Evolutionary conservation across 2,888 invertebrate species (phyloP).

Genomic region (Eremobia ochroleuca): DNA sequence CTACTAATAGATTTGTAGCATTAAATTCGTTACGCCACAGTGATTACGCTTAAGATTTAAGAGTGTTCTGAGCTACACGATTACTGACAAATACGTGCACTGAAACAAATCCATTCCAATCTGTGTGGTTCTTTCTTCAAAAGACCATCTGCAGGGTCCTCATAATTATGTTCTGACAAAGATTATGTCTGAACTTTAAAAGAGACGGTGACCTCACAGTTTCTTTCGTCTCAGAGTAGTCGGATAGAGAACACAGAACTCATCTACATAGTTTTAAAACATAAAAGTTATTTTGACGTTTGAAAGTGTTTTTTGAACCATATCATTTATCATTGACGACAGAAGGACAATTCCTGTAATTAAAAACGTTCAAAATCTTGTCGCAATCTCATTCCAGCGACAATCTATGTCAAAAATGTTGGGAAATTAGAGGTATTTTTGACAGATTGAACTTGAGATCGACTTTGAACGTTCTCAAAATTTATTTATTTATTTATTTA

Average conservation of each 20-base stretch:
- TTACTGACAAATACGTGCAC: background rate
- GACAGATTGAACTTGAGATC: too few species aligned
- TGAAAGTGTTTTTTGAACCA: background rate
- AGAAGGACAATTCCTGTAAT: too few species aligned
- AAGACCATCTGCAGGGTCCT: background rate
- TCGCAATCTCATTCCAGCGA: too few species aligned
- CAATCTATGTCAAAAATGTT: background rate
- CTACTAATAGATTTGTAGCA: slow-evolving; percentile 44
- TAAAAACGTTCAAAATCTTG: too few species aligned
- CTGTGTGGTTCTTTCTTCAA: background rate
- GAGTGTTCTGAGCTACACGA: background rate
- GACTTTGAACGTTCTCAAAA: background rate
- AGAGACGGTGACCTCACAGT: background rate
- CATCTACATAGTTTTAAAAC: background rate
- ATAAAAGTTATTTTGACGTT: background rate
- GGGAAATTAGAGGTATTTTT: too few species aligned
- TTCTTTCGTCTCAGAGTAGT: background rate
- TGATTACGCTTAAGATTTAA: background rate
- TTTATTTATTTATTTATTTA: too few species aligned
- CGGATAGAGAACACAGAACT: too few species aligned
- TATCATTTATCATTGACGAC: background rate
- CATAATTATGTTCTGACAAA: background rate
- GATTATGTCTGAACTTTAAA: background rate
- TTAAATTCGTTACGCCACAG: slow-evolving; percentile 21
- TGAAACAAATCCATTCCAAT: background rate